A percentile compares a stretch with the other conserved stretches of the same genome.
Evolutionary conservation across 1,140 invertebrate genomes (phyloP).

Genomic region (Chlorops oryzae): DNA sequence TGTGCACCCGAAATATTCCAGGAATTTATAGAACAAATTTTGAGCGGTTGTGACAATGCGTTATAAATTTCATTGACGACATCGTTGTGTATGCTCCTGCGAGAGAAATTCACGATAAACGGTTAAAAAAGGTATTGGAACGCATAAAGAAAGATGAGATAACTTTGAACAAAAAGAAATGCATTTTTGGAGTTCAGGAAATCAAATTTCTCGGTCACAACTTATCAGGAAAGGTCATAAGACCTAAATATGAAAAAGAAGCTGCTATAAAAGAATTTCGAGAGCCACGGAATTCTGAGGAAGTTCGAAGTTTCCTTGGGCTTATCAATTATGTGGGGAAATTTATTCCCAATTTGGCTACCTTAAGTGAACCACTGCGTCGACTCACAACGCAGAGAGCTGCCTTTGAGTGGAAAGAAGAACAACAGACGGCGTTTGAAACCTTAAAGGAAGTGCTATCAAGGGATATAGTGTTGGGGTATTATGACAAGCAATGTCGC

Average conservation of each 20-base stretch:
- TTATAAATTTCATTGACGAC: conserved; percentile 36
- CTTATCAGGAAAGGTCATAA: conserved; percentile 22
- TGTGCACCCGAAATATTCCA: conserved; percentile 46
- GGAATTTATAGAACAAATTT: conserved; percentile 34
- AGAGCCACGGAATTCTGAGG: no score
- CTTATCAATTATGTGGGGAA: no score
- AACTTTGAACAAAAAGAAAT: conserved; percentile 29
- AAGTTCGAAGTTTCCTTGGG: no score
- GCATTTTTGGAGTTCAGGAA: conserved; percentile 21
- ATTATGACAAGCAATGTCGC: no score
- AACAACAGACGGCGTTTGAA: no score
- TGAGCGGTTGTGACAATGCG: conserved; percentile 26
- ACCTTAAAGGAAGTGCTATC: no score
- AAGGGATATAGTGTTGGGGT: no score
- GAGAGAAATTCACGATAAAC: conserved; percentile 21
- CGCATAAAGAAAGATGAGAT: conserved; percentile 16
- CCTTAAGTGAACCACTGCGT: no score
- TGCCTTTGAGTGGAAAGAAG: no score
- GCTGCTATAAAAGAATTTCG: conserved; percentile 19
- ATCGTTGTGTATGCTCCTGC: conserved; percentile 30
- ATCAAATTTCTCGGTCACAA: conserved; percentile 33
- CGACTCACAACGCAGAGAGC: no score
- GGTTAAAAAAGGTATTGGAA: conserved; percentile 22
- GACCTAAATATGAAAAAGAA: conserved; percentile 16
- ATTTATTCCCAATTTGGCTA: no score